Conservation (phyloP, 1,140 invertebrate species). For the Psix sp. region DNA sequence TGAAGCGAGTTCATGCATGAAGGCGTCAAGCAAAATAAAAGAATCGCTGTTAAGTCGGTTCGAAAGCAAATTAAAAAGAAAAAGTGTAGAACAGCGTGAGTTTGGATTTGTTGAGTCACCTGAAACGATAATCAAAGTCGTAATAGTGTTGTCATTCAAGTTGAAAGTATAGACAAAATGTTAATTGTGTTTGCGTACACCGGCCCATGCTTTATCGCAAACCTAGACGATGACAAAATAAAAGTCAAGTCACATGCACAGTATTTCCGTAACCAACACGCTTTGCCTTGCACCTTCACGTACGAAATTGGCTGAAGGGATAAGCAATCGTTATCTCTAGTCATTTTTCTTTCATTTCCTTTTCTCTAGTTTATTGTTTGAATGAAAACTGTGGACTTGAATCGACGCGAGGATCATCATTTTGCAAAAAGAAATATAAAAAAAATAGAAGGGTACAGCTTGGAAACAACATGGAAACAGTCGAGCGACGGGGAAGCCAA, state of each 20-base stretch:
- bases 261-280: background rate
- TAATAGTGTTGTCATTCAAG: too few species aligned
- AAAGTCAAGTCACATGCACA: slow-evolving; percentile 19
- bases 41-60: slow-evolving; percentile 7
- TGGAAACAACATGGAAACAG: background rate
- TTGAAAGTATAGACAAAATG: too few species aligned
- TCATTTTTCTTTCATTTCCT: too few species aligned
- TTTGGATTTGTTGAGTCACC: too few species aligned
- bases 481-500: background rate
- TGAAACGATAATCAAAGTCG: too few species aligned
- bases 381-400: slow-evolving; percentile 20
- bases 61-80: background rate
- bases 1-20: slow-evolving; percentile 44
- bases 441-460: too few species aligned
- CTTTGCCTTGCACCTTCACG: slow-evolving; percentile 43
- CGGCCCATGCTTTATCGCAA: too few species aligned
- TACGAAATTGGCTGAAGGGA: slow-evolving; percentile 23
- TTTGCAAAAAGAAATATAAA: too few species aligned
- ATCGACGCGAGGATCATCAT: too few species aligned
- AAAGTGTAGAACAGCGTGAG: too few species aligned
- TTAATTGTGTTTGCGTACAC: slow-evolving; percentile 17
- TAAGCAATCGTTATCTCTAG: too few species aligned
- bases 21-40: slow-evolving; percentile 39
- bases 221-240: slow-evolving; percentile 13
- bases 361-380: slow-evolving; percentile 12